Evolutionary conservation across 2,113 vertebrate species (phyloP).

Genomic region (Pterocles gutturalis): DNA sequence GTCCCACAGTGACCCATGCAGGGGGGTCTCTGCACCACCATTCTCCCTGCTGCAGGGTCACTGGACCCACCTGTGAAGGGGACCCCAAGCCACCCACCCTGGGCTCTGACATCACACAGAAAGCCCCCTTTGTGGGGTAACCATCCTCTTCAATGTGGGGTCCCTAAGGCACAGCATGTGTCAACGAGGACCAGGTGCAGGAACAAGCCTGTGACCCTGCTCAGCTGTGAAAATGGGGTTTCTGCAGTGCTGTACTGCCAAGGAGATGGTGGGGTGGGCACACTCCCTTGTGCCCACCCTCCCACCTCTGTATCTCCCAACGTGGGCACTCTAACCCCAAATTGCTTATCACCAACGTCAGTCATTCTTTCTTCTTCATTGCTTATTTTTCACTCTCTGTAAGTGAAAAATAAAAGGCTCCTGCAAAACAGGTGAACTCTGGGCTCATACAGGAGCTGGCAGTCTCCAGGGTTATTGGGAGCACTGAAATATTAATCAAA

Average conservation of each 20-base stretch:
- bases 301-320: rapidly evolving
- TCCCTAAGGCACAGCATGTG: background rate
- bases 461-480: background rate
- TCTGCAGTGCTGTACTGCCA: rapidly evolving
- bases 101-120: background rate
- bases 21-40: background rate
- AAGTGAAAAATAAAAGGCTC: background rate
- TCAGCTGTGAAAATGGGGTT: background rate
- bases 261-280: background rate
- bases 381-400: background rate
- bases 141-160: too few species aligned
- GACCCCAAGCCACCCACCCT: background rate
- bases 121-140: background rate
- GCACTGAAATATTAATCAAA: conserved; percentile 40
- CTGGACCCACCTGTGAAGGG: background rate
- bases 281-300: background rate
- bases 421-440: background rate
- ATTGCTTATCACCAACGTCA: rapidly evolving
- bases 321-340: background rate
- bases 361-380: background rate
- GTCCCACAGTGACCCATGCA: background rate
- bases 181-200: background rate
- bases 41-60: background rate
- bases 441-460: background rate
- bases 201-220: background rate